Evolutionary conservation across 2,113 vertebrate species (phyloP), one percentile per base, ranked within the genome.

Genomic region (Nycticorax nycticorax): DNA sequence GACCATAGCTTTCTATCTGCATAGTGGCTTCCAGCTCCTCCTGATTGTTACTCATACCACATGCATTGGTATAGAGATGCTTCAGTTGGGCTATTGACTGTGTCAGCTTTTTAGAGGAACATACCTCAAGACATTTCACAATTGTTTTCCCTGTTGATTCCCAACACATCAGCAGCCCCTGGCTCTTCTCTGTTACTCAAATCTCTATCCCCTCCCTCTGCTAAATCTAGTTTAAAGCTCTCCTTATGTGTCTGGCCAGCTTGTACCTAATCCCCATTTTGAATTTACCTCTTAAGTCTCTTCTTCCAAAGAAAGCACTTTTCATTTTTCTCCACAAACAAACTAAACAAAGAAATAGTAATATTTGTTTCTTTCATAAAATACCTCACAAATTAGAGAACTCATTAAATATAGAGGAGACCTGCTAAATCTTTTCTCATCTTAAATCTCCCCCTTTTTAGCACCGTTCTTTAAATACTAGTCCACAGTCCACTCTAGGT

Each of bases 121-220:
- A 7, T 20, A 16, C 11, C 63, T 86, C 59, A 48, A 57, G 12
- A 6, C 7, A 59, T n/a, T 87, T 17, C 6, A 33, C 10, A 35
- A 4, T 7, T 30, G 6, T n/a, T 55, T 59, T 4, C 22, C 23
- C 23, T 28, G 6, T 37, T n/a, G 21, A 59, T 43, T 74, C 37
- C 22, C 10, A 59, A 23, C 14, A 30, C 7, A 48, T 28, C 23
- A 55, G 9, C 17, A 69, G 20, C 0, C 3, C 9, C 43, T 23
- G 19, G 4, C 5, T 23, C 11, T 57, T 78, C 24, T 52, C 26
- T 35, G 9, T 48, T 79, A 32, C 16, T 48, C 27, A 69, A 59
- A 95, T n/a, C 5, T 48, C 12, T 15, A 71, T 14, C 17, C 5
- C 1, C 4, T 22, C 3, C 2, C 8, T 2, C 23, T 27, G 20